Base-by-base conservation (phyloP, 2,797 vertebrate species). In the Pogonophryne albipinna region DNA sequence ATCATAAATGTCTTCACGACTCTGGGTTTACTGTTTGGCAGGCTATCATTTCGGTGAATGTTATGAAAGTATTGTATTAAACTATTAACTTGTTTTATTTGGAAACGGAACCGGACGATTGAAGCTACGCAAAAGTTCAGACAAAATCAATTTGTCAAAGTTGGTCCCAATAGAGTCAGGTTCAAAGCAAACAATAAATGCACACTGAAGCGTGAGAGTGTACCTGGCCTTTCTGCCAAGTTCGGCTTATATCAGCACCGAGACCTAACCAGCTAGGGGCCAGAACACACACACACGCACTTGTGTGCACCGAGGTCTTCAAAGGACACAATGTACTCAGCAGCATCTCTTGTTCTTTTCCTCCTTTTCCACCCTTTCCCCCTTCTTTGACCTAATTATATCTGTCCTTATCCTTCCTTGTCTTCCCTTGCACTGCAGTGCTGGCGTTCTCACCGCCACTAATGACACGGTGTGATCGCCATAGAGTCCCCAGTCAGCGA, bases 321-420 rank as follows among this genome's bases (percentile, higher is more conserved):
- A 62, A 53, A 91, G 91, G 80, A 91, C 90, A 86, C 82, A 77
- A 78, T 88, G 88, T 90, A 72, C 89, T 80, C 70, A 74, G 74
- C 82, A 82, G 66, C 78, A 76, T 79, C 71, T 74, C 84, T 83
- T 80, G 63, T 80, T 84, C 83, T 76, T 79, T 83, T 68, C 63
- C 64, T 81, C 82, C 84, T 66, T 79, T 76, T 80, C 88, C 80
- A 82, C 80, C 86, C 79, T 86, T 89, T 89, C 76, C 79, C 62
- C 79, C 66, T 90, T 87, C 72, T 84, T 89, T 91, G 87, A 91
- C 88, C 88, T 89, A 90, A 93, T 93, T 92, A 92, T 91, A 91
- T 90, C 85, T 74, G 70, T 92, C 82, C 77, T 87, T 80, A 73
- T 85, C 66, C 84, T 82, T 84, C 81, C 78, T 74, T 88, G 83